phyloP scores from a whole-genome alignment of 92 coral and sea anemone species.

The Zoanthus sociatus region DNA sequence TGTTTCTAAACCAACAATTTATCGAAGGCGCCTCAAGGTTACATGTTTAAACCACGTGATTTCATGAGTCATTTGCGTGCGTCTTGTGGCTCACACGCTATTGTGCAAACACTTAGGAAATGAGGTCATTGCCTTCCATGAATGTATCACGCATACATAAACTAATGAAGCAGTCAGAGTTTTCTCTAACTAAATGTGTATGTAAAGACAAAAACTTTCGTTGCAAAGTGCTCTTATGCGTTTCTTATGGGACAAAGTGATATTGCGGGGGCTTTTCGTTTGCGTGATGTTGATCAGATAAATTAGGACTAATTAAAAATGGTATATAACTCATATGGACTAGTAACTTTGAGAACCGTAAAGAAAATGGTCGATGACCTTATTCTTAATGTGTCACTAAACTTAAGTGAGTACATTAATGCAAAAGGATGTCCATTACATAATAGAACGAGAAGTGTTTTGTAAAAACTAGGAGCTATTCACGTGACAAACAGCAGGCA shows the following conservation, averaged over 20 bases:
- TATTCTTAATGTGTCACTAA: conserved; percentile 39
- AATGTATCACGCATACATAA: conserved; percentile 34
- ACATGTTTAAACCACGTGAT: conserved; percentile 10
- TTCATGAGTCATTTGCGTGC: conserved; percentile 5
- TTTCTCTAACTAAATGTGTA: not conserved
- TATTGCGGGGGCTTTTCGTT: conserved; percentile 5
- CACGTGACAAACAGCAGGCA: not conserved
- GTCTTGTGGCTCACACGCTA: conserved; percentile 11
- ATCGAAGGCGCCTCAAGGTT: not conserved
- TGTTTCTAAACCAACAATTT: not conserved
- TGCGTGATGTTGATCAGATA: conserved; percentile 46
- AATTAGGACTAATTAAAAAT: conserved; percentile 29
- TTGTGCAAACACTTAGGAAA: conserved; percentile 16
- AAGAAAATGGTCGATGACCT: conserved; percentile 38
- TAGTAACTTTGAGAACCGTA: conserved; percentile 36
- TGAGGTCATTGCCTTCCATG: not conserved
- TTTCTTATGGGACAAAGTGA: not conserved
- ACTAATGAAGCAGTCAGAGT: not conserved
- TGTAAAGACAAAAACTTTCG: not conserved
- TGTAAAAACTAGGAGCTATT: not conserved
- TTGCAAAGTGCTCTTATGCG: not conserved
- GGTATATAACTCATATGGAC: conserved; percentile 9
- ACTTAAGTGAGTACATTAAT: not conserved
- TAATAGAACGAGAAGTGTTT: not conserved
- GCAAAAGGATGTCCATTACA: not conserved